Evolutionary conservation across 1,140 invertebrate genomes (phyloP), one percentile per base, ranked within the genome.

Genomic region (Wasmannia auropunctata): DNA sequence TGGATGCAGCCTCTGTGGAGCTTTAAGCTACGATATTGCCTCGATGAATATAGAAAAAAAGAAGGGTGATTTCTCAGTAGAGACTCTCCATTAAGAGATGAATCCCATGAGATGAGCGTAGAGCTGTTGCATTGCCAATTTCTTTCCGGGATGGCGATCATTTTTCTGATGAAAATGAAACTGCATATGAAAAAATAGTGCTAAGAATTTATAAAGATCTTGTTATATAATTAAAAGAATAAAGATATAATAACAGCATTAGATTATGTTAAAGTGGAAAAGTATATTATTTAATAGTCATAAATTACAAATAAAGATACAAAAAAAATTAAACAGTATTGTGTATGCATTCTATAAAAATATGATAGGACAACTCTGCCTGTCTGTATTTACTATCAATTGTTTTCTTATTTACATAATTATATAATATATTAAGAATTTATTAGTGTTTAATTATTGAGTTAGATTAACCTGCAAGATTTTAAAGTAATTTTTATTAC

Each of bases 1-100:
- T 43, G 56, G n/a, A 22, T 63, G 62, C 69, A 58, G 37, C 11
- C 28, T 37, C n/a, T n/a, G 40, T 49, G 31, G 19, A 65, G 51
- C 87, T 74, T 79, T 60, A 65, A 72, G 28, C 56, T 87, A 34
- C 19, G 14, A 51, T 70, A 65, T 65, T 69, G 49, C n/a, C 49
- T 79, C 65, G 11, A 85, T 28, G 56, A 72, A 80, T 56, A 70
- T n/a, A 40, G 34, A 75, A 56, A 81, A 72, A 70, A 70, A 11
- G 25, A 19, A 62, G 16, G 10, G 11, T 28, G 49, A 37, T 34
- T 31, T 43, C 14, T 19, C 49, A 11, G 3, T 31, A n/a, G 31
- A 81, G 25, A 58, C 19, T 40, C 22, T 72, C 25, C 4, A 72
- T 81, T 81, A 56, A 80, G 22, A 81, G 34, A 70, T 67, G 49